These are phyloP conservation scores for Acrocephalus kingi DNA, from an alignment of 2,113 vertebrate species.

Conservation along the genomic window DNA sequence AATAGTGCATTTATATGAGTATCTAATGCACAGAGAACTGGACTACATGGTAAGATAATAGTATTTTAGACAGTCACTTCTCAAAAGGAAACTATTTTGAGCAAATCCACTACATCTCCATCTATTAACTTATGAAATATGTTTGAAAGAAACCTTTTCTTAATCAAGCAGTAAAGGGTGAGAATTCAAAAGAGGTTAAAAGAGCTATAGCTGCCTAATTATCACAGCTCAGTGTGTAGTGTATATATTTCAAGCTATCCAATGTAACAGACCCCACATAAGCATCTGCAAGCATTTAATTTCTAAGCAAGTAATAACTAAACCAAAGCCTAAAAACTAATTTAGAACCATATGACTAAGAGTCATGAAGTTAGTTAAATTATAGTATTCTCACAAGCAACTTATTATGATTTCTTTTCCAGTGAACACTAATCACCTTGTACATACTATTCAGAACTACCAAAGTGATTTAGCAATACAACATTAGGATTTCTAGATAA, in stretches of 20 bases:
- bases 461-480: neutral
- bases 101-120: neutral
- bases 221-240: neutral
- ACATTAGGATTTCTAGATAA: neutral
- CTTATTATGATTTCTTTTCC: neutral
- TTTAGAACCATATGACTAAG: neutral
- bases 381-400: neutral
- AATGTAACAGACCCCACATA: neutral
- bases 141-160: neutral
- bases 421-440: neutral
- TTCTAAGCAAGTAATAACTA: neutral
- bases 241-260: neutral
- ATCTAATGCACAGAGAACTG: neutral
- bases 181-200: neutral
- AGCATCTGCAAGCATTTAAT: neutral
- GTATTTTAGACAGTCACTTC: neutral
- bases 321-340: neutral
- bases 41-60: neutral
- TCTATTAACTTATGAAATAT: neutral
- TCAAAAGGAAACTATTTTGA: neutral
- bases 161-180: neutral
- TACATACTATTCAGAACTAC: neutral
- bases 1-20: neutral
- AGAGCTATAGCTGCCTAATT: neutral
- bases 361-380: neutral